These are phyloP conservation scores for Orcinus orca DNA, from an alignment of 2,113 vertebrate species.

Conservation along the genomic window DNA sequence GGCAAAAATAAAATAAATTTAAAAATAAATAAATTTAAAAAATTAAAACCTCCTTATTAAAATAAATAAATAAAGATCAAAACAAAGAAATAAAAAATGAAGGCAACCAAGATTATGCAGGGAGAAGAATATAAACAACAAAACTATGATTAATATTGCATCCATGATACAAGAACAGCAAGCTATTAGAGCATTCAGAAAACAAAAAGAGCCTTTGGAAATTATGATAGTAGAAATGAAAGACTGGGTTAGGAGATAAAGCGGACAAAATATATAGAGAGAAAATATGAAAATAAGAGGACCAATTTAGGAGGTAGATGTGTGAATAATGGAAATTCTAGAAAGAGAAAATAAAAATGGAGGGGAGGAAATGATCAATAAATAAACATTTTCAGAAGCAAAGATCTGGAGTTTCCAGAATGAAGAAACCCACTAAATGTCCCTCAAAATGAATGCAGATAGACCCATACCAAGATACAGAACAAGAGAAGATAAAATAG, in stretches of 20 bases:
- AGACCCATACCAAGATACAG: neutral
- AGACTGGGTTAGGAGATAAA: neutral
- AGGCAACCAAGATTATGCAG: constrained; percentile 12
- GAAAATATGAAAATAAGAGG: neutral
- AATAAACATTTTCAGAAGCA: constrained; percentile 32
- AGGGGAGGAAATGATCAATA: neutral
- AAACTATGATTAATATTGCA: neutral
- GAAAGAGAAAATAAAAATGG: neutral
- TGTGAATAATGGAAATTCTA: constrained; percentile 16
- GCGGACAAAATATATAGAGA: neutral
- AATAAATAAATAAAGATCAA: neutral
- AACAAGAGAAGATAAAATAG: constrained; percentile 2
- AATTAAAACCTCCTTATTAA: too few species aligned
- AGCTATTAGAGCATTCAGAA: neutral
- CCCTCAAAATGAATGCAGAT: neutral
- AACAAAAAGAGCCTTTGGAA: constrained; percentile 1
- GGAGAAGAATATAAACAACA: neutral
- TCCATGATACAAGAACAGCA: neutral
- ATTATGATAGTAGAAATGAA: constrained; percentile 19
- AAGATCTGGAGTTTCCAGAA: constrained; percentile 27
- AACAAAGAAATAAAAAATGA: neutral
- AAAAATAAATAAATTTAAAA: too few species aligned
- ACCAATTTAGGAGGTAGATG: neutral
- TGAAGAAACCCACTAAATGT: neutral
- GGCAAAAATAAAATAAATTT: neutral